A percentile compares a stretch with the other conserved stretches of the same genome.
These are phyloP conservation scores for Potorous gilbertii DNA, from an alignment of 2,797 vertebrate genomes.

Conservation along the genomic window DNA sequence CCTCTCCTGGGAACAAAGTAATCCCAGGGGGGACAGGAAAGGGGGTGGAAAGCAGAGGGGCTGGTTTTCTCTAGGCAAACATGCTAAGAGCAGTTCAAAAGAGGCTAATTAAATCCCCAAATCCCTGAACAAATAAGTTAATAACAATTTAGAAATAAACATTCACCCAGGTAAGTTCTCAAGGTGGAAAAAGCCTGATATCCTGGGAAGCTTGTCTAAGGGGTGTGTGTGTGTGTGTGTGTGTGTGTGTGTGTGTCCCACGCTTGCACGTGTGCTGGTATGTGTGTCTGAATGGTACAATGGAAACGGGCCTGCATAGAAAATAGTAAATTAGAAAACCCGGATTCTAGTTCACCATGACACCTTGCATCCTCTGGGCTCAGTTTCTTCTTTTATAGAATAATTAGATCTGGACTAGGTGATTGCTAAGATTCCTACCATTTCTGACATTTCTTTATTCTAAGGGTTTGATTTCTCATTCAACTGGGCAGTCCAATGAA, in stretches of 20 bases:
- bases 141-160: conserved; percentile 83
- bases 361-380: not conserved
- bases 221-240: not conserved
- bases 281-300: not conserved
- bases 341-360: not conserved
- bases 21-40: not conserved
- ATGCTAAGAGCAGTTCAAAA: conserved; percentile 79
- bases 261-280: not conserved
- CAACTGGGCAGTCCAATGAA: not conserved
- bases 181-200: conserved; percentile 82
- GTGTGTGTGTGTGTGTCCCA: not conserved
- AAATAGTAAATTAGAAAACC: not conserved
- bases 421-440: not conserved
- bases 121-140: conserved; percentile 81
- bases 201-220: conserved; percentile 18
- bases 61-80: conserved; percentile 80
- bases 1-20: not conserved
- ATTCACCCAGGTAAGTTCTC: conserved; percentile 81
- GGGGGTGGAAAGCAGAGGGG: not conserved
- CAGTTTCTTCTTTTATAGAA: not conserved
- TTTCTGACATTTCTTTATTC: not conserved
- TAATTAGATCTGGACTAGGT: not conserved
- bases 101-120: conserved; percentile 83
- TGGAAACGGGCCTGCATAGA: not conserved
- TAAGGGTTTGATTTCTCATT: not conserved